phyloP scores from a whole-genome alignment of 2,888 invertebrate species.

The Cataglyphis cursor region DNA sequence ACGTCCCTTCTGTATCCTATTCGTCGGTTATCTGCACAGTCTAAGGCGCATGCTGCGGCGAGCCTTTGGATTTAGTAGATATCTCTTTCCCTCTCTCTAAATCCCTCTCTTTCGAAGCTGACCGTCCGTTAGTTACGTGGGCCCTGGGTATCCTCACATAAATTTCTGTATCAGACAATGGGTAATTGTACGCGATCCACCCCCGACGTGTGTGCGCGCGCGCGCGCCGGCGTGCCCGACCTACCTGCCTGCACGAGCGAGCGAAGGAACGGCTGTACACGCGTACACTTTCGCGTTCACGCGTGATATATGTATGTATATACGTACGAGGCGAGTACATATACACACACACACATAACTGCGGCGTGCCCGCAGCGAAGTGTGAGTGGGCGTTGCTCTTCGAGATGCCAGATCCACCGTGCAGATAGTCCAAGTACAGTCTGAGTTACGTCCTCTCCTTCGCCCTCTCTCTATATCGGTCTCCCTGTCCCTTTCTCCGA shows the following conservation, averaged over 20 bases:
- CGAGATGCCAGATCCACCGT: constrained; percentile 80
- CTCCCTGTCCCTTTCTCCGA: not conserved
- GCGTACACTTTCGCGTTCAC: constrained; percentile 30
- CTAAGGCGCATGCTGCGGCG: constrained; percentile 78
- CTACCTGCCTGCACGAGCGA: constrained; percentile 62
- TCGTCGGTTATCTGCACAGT: constrained; percentile 83
- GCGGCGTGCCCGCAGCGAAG: constrained; percentile 58
- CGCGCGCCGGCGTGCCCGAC: constrained; percentile 52
- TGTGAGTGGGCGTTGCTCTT: constrained; percentile 81
- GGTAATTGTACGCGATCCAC: constrained; percentile 85
- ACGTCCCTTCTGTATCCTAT: constrained; percentile 77
- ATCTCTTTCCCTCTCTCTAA: constrained; percentile 59
- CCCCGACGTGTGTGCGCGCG: constrained; percentile 75
- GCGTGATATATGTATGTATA: constrained; percentile 1
- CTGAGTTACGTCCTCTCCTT: constrained; percentile 77
- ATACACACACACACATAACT: constrained; percentile 4
- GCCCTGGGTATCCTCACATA: constrained; percentile 84
- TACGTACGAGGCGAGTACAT: constrained; percentile 28
- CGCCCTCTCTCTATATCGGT: constrained; percentile 14
- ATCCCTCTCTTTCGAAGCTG: constrained; percentile 68
- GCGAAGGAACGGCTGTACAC: constrained; percentile 34
- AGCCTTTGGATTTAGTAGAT: constrained; percentile 74
- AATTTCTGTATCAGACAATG: constrained; percentile 86
- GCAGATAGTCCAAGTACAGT: constrained; percentile 78
- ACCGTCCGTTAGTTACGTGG: constrained; percentile 84